Evolutionary conservation across 2,113 vertebrate genomes (phyloP).

Genomic region (Lasiurus borealis): DNA sequence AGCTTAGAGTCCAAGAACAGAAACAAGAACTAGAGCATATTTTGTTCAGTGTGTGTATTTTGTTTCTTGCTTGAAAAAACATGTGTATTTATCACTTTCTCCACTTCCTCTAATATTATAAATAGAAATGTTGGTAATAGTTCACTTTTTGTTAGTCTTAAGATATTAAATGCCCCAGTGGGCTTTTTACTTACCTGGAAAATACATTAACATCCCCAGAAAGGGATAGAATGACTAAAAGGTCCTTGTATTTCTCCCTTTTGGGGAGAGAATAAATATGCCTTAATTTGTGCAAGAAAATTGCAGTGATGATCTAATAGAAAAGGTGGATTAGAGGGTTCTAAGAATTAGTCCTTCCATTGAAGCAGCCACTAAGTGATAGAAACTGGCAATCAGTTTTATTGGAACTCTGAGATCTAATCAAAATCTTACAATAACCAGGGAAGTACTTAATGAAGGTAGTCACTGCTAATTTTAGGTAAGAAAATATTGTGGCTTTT

Average conservation of each 20-base stretch:
- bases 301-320: background rate
- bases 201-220: constrained; percentile 6
- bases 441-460: background rate
- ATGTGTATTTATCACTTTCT: background rate
- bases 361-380: background rate
- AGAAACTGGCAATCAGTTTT: background rate
- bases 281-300: background rate
- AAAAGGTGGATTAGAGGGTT: background rate
- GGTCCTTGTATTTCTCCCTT: background rate
- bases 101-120: background rate
- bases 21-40: background rate
- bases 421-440: background rate
- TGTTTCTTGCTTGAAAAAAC: constrained; percentile 1
- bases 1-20: background rate
- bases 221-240: background rate
- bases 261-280: background rate
- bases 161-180: background rate
- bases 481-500: background rate
- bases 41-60: background rate
- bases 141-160: background rate
- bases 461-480: constrained; percentile 4
- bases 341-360: background rate
- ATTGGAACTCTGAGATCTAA: background rate
- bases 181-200: constrained; percentile 2
- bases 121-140: background rate